phyloP scores from a whole-genome alignment of 2,113 vertebrate species.

The Hyla sarda region DNA sequence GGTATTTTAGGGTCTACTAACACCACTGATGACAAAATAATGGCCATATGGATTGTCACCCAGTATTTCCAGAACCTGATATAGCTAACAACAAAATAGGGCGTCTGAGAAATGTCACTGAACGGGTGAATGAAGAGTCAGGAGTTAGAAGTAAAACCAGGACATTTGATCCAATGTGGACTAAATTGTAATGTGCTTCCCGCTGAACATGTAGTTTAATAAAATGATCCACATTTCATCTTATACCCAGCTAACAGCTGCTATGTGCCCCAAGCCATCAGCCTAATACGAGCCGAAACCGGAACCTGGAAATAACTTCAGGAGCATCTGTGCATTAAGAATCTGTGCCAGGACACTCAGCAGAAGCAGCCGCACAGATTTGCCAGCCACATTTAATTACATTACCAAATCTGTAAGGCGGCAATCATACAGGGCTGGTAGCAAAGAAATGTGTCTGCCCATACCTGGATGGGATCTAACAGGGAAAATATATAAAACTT shows the following conservation, averaged over 20 bases:
- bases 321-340: neutral
- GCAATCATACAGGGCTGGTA: neutral
- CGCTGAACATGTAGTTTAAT: neutral
- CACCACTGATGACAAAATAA: too few species aligned
- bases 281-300: neutral
- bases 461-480: neutral
- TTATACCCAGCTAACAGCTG: neutral
- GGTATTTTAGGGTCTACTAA: too few species aligned
- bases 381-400: neutral
- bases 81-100: neutral
- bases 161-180: neutral
- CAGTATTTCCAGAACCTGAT: too few species aligned
- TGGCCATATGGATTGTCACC: too few species aligned
- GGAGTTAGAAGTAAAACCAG: neutral
- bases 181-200: neutral
- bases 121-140: neutral
- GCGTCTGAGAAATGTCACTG: neutral
- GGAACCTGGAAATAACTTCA: conserved; percentile 14
- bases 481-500: neutral
- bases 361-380: neutral
- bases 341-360: conserved; percentile 22
- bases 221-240: neutral
- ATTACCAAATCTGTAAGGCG: neutral
- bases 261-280: neutral
- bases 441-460: neutral